These are phyloP conservation scores for Pterocles burchelli DNA, from an alignment of 2,113 vertebrate species.

Conservation along the genomic window DNA sequence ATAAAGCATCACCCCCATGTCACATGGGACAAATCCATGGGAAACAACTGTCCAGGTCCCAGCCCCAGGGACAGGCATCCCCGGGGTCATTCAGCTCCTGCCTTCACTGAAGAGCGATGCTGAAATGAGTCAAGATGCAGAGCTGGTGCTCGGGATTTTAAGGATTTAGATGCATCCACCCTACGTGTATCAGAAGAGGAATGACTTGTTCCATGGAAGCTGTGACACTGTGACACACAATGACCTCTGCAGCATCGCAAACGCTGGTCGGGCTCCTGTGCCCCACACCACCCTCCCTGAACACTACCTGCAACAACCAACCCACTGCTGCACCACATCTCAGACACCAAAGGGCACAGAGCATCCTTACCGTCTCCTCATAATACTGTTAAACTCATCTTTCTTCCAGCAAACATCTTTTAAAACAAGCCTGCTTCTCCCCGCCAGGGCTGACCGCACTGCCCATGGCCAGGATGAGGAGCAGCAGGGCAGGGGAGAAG, in stretches of 20 bases:
- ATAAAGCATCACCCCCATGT: not conserved
- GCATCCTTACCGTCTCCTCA: not conserved
- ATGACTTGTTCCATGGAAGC: rapidly evolving
- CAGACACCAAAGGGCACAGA: not conserved
- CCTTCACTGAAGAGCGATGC: not conserved
- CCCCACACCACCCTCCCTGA: rapidly evolving
- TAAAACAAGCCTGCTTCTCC: not conserved
- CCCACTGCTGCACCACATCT: not conserved
- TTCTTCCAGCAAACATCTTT: not conserved
- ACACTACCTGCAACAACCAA: not conserved
- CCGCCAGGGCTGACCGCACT: not conserved
- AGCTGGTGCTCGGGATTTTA: not conserved
- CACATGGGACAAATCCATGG: rapidly evolving
- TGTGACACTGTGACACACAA: rapidly evolving
- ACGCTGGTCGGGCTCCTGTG: not conserved
- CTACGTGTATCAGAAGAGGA: rapidly evolving
- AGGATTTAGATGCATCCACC: not conserved
- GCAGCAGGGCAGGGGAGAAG: not conserved
- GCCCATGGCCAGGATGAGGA: not conserved
- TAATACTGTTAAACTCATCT: not conserved
- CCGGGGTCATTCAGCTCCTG: not conserved
- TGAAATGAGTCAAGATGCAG: not conserved
- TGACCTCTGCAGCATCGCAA: not conserved
- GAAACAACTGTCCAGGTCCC: not conserved
- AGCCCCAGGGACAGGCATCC: rapidly evolving